Evolutionary conservation across 2,797 vertebrate species (phyloP).

Genomic region (Tarsius wallacei): DNA sequence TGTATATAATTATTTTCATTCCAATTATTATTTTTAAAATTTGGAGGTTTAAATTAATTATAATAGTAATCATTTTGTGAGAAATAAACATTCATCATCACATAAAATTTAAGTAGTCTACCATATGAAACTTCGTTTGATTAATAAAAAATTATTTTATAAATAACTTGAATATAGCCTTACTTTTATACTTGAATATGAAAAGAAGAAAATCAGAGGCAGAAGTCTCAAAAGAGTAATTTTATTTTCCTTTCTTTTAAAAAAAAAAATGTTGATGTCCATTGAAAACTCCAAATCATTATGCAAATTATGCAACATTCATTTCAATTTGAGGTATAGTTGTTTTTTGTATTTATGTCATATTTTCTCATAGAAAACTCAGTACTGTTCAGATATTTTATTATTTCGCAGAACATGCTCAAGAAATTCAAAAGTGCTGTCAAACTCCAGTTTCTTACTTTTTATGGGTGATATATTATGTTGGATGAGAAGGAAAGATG

Average conservation of each 20-base stretch:
- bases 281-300: neutral
- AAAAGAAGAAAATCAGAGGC: neutral
- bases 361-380: neutral
- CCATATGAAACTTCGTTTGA: neutral
- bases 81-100: slow-evolving; percentile 30
- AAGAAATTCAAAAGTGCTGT: slow-evolving; percentile 1
- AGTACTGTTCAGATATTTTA: neutral
- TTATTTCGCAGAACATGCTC: neutral
- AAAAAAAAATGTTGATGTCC: neutral
- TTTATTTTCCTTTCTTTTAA: neutral
- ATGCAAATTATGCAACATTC: neutral
- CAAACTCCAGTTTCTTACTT: neutral
- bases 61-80: slow-evolving; percentile 25
- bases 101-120: slow-evolving; percentile 20
- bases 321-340: neutral
- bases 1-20: neutral
- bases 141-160: slow-evolving; percentile 15
- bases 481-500: neutral
- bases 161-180: neutral
- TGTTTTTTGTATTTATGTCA: neutral
- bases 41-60: slow-evolving; percentile 13
- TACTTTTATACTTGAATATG: neutral
- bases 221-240: neutral
- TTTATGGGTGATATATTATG: neutral
- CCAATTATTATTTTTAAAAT: slow-evolving; percentile 15